Evolutionary conservation across 2,797 vertebrate species (phyloP).

Genomic region (Acanthurus leucopareius): DNA sequence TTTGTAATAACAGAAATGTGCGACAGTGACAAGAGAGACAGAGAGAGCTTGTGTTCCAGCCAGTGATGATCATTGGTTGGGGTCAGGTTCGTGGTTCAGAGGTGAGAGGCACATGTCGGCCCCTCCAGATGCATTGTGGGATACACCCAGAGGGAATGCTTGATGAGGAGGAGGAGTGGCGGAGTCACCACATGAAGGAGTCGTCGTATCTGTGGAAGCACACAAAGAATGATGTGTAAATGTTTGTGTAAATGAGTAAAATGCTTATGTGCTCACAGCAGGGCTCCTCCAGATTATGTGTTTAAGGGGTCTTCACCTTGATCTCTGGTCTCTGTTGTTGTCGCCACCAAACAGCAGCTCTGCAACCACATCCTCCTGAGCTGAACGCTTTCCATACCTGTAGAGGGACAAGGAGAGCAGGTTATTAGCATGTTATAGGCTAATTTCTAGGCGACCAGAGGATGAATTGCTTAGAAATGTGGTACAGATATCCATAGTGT

Average conservation of each 20-base stretch:
- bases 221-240: not conserved
- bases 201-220: conserved; percentile 78
- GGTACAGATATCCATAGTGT: not conserved
- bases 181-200: conserved; percentile 82
- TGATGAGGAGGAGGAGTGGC: conserved; percentile 29
- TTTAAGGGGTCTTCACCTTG: conserved; percentile 79
- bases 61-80: conserved; percentile 41
- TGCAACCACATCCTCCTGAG: conserved; percentile 82
- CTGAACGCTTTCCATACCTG: conserved; percentile 90
- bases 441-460: not conserved
- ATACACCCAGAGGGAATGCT: conserved; percentile 53
- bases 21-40: conserved; percentile 48
- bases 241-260: not conserved
- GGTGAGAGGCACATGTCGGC: conserved; percentile 77
- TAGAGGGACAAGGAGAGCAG: not conserved
- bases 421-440: not conserved
- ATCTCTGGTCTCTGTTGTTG: conserved; percentile 84
- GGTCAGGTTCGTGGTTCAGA: conserved; percentile 25
- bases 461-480: not conserved
- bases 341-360: conserved; percentile 86
- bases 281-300: not conserved
- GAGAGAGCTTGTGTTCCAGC: conserved; percentile 39
- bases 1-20: conserved; percentile 42
- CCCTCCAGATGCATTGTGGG: conserved; percentile 69
- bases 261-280: not conserved